Evolutionary conservation across 2,888 invertebrate genomes (phyloP).

Genomic region (Neria commutata): DNA sequence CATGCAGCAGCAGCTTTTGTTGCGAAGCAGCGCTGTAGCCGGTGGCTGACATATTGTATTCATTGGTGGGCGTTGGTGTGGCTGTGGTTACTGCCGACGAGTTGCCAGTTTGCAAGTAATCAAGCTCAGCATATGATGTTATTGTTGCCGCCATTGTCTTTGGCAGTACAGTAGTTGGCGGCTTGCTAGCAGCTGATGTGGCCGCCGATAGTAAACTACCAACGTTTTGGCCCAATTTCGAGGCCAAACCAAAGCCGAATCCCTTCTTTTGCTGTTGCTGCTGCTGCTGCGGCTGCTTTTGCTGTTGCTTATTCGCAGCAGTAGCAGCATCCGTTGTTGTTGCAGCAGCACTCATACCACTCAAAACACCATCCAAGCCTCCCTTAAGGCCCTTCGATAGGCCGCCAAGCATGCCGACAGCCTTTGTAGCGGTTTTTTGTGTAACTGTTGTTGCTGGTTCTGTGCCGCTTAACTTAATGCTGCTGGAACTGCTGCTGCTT

Average conservation of each 20-base stretch:
- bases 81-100: slow-evolving; percentile 16
- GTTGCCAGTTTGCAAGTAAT: slow-evolving; percentile 16
- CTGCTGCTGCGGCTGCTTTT: slow-evolving; percentile 25
- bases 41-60: slow-evolving; percentile 3
- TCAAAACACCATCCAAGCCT: slow-evolving; percentile 53
- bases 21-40: slow-evolving; percentile 1
- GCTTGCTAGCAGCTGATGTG: slow-evolving; percentile 20
- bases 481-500: no score
- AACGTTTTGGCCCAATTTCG: slow-evolving; percentile 54
- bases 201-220: slow-evolving; percentile 40
- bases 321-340: slow-evolving; percentile 22
- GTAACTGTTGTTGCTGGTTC: no score
- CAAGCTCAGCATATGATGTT: not conserved
- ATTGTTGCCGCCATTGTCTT: slow-evolving; percentile 6
- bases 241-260: slow-evolving; percentile 53
- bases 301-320: slow-evolving; percentile 23
- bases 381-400: slow-evolving; percentile 55
- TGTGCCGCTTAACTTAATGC: no score
- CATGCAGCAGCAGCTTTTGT: slow-evolving; percentile 1
- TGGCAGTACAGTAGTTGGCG: slow-evolving; percentile 13
- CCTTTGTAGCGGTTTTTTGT: slow-evolving; percentile 56
- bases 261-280: slow-evolving; percentile 35
- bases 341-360: slow-evolving; percentile 39
- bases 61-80: not conserved
- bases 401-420: slow-evolving; percentile 49